Base-by-base conservation (phyloP, 1,140 invertebrate species). In the Drosophila takahashii region DNA sequence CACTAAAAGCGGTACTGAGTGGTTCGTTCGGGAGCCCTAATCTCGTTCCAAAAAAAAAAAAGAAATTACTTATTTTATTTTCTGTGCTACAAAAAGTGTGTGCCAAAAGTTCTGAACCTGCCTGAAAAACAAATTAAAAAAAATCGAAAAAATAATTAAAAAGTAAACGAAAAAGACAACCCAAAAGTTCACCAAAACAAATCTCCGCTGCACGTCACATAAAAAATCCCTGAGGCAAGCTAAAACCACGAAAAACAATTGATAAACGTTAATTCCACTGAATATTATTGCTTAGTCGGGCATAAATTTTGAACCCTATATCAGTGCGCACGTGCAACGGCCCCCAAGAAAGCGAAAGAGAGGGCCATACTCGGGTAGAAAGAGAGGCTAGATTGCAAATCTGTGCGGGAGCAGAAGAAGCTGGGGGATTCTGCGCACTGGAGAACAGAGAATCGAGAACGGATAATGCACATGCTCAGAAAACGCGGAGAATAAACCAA, bases 311-410 rank as follows among this genome's bases (percentile, higher is more conserved):
- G 11, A 42, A 26, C 48, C 9, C 18, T 42, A 18, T 52, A 42
- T 26, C 60, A 70, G 27, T 61, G 80, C 80, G 80, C 80, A 85
- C 77, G 80, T 84, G 80, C 81, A 84, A 48, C 77, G 53, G 42
- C 59, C 42, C 66, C 59, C 65, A 47, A 48, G 53, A 58, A 42
- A 36, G 61, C 41, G 42, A 58, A 27, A 69, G 66, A 56, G 62
- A 70, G 41, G 26, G 6, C 18, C n/a, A 18, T 26, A 27, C n/a
- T 11, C 3, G 2, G 8, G 9, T 8, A 39, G 32, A 57, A 22
- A 47, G 58, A 48, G 42, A 47, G 32, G n/a, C 15, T 11, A 18
- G 16, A 47, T 26, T 34, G 27, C 13, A 16, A 47, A 26, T 34
- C 41, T 57, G 34, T 27, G 53, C 22, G 37, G 53, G 39, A 44